A percentile compares a stretch with the other conserved stretches of the same genome.
These are phyloP conservation scores for Alethe castanea DNA, from an alignment of 2,113 vertebrate genomes.

Conservation along the genomic window DNA sequence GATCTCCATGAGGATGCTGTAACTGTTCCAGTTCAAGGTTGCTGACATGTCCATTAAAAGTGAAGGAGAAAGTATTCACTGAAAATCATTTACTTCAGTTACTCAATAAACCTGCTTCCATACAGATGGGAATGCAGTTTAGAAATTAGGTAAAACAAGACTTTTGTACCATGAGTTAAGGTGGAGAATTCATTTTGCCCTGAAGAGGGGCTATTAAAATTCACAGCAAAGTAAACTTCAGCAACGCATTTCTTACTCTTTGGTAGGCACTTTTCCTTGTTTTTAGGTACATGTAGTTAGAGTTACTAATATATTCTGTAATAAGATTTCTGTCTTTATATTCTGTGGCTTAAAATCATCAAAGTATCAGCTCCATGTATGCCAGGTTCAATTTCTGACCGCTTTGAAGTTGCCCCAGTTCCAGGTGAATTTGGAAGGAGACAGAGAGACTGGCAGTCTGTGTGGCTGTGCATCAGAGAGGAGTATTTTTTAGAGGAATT, in stretches of 20 bases:
- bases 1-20: not conserved
- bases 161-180: not conserved
- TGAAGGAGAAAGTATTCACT: not conserved
- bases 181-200: not conserved
- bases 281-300: not conserved
- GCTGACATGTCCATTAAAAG: not conserved
- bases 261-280: not conserved
- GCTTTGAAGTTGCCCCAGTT: not conserved
- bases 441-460: not conserved
- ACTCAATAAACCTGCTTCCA: not conserved
- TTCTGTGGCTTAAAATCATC: not conserved
- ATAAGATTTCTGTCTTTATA: not conserved
- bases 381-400: not conserved
- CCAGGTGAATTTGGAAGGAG: not conserved
- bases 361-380: not conserved
- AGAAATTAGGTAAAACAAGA: not conserved
- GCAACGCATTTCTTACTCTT: not conserved
- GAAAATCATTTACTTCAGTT: not conserved
- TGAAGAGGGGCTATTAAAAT: not conserved
- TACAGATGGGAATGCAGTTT: not conserved
- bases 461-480: not conserved
- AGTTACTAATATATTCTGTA: not conserved
- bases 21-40: not conserved
- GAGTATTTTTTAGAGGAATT: not conserved
- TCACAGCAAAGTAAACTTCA: not conserved